Base-by-base conservation (phyloP, 2,888 invertebrate species). In the Galerucella pusilla region DNA sequence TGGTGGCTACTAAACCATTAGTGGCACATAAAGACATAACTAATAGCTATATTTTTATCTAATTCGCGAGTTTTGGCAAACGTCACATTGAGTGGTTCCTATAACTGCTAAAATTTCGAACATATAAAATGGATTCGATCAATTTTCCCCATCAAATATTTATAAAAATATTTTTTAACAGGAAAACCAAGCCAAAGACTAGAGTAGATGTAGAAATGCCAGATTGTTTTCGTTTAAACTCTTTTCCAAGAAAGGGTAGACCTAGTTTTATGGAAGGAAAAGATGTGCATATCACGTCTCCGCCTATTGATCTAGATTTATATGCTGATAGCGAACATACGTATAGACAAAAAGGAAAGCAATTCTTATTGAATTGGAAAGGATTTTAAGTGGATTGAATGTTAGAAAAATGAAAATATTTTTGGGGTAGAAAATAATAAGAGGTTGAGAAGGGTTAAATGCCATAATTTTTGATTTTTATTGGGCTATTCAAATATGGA, bases 91-190 rank as follows among this genome's bases (percentile, higher is more conserved):
- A 28, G 28, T 28, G 28, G 28, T 28, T 28, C 28, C 28, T 28
- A 28, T 28, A 28, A 28, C 28, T 28, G 28, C 12, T 3, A 12
- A 52, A 5, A 5, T 52, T 52, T 52, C 49, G 49, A 14, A 52
- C 2, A 14, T 52, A 5, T 4, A 52, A 52, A 12, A 52, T 52
- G 49, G 49, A 57, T 7, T 57, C 1, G 7, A 9, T 6, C n/a
- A 5, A 20, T 16, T 57, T 57, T 28, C 42, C 5, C 11, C 9
- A 63, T 28, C 5, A n/a, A 16, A 64, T 25, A 67, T 12, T 25
- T 67, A 45, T 12, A 52, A 16, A 49, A 4, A 10, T 25, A 67
- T 42, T 67, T 67, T 67, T 49, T 67, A n/a, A n/a, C 49, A 45
- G 54, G 54, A 67, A 52, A 67, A 14, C 14, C 25, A 52, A 46